These are phyloP conservation scores for Drosophila ogumai DNA, from an alignment of 1,140 invertebrate species.

Conservation along the genomic window DNA sequence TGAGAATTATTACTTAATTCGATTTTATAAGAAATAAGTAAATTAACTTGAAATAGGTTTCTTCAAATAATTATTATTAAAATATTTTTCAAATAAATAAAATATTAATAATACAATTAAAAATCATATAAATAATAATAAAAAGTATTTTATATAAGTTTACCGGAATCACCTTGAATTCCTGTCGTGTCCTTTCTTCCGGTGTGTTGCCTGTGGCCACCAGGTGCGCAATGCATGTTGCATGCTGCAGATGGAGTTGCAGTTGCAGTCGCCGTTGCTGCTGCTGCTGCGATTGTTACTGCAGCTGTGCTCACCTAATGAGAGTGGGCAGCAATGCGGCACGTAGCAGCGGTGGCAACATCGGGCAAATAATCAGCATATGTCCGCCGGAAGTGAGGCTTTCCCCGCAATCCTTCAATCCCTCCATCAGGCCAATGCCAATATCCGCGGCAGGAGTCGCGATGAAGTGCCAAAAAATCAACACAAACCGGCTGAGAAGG, in stretches of 20 bases:
- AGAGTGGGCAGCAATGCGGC: constrained; percentile 61
- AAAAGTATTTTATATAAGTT: neutral
- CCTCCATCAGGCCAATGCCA: constrained; percentile 9
- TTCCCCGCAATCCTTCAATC: neutral
- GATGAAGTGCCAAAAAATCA: constrained; percentile 18
- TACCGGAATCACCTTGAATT: neutral
- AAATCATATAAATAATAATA: neutral
- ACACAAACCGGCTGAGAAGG: neutral
- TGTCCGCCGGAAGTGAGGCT: constrained; percentile 47
- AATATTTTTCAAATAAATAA: neutral
- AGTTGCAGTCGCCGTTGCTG: constrained; percentile 29
- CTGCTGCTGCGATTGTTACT: constrained; percentile 43
- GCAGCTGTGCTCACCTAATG: constrained; percentile 53
- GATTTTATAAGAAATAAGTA: neutral
- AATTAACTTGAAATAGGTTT: too few species aligned
- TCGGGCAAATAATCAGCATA: constrained; percentile 65
- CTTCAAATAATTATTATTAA: neutral
- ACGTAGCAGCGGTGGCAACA: constrained; percentile 38
- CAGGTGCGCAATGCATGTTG: constrained; percentile 22
- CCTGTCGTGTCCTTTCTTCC: neutral
- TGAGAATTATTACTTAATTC: neutral
- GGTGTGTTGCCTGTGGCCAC: constrained; percentile 3
- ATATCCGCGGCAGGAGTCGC: constrained; percentile 1
- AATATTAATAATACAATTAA: neutral
- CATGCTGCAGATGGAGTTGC: constrained; percentile 24